Base-by-base conservation (phyloP, 2,113 vertebrate species). In the Coptodon rendalli region DNA sequence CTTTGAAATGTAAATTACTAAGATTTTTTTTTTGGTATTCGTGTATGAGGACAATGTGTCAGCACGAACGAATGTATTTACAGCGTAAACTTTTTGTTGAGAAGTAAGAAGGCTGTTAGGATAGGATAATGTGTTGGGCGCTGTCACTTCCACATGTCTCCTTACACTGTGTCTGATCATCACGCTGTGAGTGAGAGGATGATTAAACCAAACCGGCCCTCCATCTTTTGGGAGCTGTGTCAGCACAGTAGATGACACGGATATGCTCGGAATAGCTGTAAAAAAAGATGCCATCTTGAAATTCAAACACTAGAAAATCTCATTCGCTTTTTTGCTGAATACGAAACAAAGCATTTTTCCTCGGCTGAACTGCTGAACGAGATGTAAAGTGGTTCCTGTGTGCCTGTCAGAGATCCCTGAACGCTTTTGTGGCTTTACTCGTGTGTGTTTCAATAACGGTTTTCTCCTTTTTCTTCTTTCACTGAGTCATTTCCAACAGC, bases 271-370 rank as follows among this genome's bases (percentile, higher is more conserved):
- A 91, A 81, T 83, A 76, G 79, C 89, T 90, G 53, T 91, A 29
- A 36, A 36, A 84, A 86, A 89, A 81, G 87, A 87, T 92, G 61
- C 83, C 76, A 90, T 91, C 85, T 92, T 90, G 68, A 92, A 93
- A 95, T 90, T 90, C 90, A 89, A 86, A 90, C 68, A 80, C 66
- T 86, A 71, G 43, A 78, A 89, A 89, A 90, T 85, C 92, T 85
- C 53, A 87, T 86, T 91, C 81, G n/a, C 79, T 50, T 92, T 94
- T 92, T 84, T 93, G 92, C 92, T 95, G 93, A 95, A 95, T 94
- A 87, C 29, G 68, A 92, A 94, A 93, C 92, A 94, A 93, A 89
- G 84, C 80, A n/a, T 53, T 50, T 27, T 36, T 14, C 4, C 19
- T 40, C 9, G 1, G 2, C 87, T 83, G 86, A 92, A 94, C 86